Base-by-base conservation (phyloP, 2,888 invertebrate species). In the Falcaria lacertinaria region DNA sequence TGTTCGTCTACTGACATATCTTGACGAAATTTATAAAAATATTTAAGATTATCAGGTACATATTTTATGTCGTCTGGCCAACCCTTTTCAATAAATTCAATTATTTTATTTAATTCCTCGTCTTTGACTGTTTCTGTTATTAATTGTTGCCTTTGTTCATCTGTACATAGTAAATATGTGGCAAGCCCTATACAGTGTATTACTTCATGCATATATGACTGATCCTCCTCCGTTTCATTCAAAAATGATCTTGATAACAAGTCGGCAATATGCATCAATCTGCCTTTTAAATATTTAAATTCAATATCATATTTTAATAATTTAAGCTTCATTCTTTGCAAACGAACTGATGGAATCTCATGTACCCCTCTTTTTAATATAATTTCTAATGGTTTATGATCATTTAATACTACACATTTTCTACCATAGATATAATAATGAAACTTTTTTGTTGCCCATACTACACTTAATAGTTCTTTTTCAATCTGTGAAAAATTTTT, bases 381-480 rank as follows among this genome's bases (percentile, higher is more conserved):
- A n/a, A n/a, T n/a, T 34, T 70, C 64, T n/a, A 72, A 22, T 11
- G 69, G 69, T 39, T 73, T 74, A 42, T 74, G 69, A 49, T 75
- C 65, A 40, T 61, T 69, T 39, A 62, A 34, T 7, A 61, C 48
- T 15, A 41, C 50, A 32, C 49, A n/a, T n/a, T n/a, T n/a, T n/a
- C n/a, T n/a, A n/a, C n/a, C n/a, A n/a, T n/a, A n/a, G n/a, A n/a
- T n/a, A 50, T 54, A 69, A 33, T 60, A 60, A 52, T 71, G 65
- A 53, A 74, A 76, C 47, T 69, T 69, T 43, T n/a, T n/a, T n/a
- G n/a, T n/a, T n/a, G n/a, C n/a, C n/a, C n/a, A n/a, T n/a, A n/a
- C n/a, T n/a, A n/a, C n/a, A n/a, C n/a, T n/a, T n/a, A n/a, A n/a
- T n/a, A n/a, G n/a, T n/a, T n/a, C n/a, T n/a, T n/a, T n/a, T n/a